Percentiles rank a stretch among this genome's conserved stretches.
Evolutionary conservation across 2,113 vertebrate species (phyloP).

Genomic region (Ploceus nigricollis): DNA sequence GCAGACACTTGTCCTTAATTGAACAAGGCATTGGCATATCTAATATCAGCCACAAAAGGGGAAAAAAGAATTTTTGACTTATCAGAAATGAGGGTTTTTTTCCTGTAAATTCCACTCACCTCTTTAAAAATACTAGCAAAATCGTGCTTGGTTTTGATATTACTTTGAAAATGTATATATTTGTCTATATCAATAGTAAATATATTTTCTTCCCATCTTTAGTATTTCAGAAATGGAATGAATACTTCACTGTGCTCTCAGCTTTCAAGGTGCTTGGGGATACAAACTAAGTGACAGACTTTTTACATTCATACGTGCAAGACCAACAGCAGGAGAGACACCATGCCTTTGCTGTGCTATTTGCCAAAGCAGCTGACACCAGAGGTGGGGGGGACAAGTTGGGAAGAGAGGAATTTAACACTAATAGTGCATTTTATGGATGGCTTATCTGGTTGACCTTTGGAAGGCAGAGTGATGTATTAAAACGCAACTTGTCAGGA

Average conservation of each 20-base stretch:
- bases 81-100: background rate
- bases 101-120: background rate
- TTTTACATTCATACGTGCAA: background rate
- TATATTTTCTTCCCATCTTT: background rate
- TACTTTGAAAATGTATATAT: background rate
- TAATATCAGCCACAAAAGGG: background rate
- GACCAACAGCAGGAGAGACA: background rate
- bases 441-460: background rate
- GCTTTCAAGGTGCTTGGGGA: background rate
- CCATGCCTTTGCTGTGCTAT: background rate
- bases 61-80: background rate
- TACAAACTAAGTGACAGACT: background rate
- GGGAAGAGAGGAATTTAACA: background rate
- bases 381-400: background rate
- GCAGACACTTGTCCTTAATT: background rate
- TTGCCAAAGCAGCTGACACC: background rate
- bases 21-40: background rate
- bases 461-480: background rate
- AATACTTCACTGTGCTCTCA: background rate
- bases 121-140: background rate
- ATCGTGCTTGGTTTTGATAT: background rate
- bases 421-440: background rate
- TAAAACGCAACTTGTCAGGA: background rate
- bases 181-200: background rate
- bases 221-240: background rate